Conservation (phyloP, 2,113 vertebrate genomes). For the Choloepus hoffmanni region DNA sequence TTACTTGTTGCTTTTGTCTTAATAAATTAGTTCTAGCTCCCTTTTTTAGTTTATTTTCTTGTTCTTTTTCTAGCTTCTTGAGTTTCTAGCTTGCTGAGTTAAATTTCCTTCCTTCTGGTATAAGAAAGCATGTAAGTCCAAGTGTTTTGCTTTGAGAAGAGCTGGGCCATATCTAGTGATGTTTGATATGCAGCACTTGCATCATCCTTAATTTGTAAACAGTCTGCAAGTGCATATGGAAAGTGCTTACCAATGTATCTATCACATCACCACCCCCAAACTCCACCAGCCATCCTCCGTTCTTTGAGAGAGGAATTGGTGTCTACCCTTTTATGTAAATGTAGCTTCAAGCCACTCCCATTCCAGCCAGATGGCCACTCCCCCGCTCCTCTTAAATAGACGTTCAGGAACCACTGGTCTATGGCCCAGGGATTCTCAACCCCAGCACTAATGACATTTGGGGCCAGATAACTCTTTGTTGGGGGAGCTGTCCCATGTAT, state of each 20-base stretch:
- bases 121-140: background rate
- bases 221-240: background rate
- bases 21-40: background rate
- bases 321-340: background rate
- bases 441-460: background rate
- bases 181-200: background rate
- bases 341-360: background rate
- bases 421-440: background rate
- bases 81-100: background rate
- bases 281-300: background rate
- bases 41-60: background rate
- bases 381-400: background rate
- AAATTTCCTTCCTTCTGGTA: background rate
- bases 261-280: background rate
- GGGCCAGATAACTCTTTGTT: background rate
- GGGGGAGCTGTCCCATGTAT: background rate
- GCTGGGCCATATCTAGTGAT: background rate
- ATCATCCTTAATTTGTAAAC: background rate
- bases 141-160: background rate
- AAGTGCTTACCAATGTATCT: background rate
- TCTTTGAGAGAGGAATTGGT: background rate
- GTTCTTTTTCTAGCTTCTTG: background rate
- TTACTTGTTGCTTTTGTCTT: background rate
- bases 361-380: background rate
- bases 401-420: background rate